Evolutionary conservation across 2,888 invertebrate genomes (phyloP), one percentile per base, ranked within the genome.

Genomic region (Apamea crenata): DNA sequence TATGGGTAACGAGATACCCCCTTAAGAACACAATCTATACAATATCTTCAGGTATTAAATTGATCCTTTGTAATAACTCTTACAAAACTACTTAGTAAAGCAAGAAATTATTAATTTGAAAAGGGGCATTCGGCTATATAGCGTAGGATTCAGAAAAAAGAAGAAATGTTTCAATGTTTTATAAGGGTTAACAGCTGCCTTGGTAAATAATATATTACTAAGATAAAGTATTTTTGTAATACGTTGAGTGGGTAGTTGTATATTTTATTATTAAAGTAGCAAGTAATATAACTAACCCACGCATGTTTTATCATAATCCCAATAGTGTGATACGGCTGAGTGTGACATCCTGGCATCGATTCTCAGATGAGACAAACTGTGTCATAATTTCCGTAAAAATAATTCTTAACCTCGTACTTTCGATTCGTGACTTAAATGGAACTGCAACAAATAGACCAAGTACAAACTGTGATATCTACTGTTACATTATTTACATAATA

Each of bases 81-180:
- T 66, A 21, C 1, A 32, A 47, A n/a, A 80, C n/a, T 44, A 47
- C 78, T 25, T 36, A 65, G 7, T 21, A 77, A 1, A 25, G 53
- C 36, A 12, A 79, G 63, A 56, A 25, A 79, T 61, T 47, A 44
- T 56, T 65, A 53, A 53, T 44, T 76, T 36, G 29, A 25, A 63
- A 61, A 78, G 18, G 6, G 16, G 25, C 4, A 18, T 18, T 76
- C 36, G 5, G 6, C 36, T 69, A 29, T 10, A n/a, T 29, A 53
- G 25, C 44, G 32, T 63, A 36, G 36, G 36, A 21, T 59, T 29
- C 6, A n/a, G 36, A n/a, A 40, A 83, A 82, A 81, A 44, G 3
- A 82, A 32, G 50, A 29, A 47, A 16, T 83, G 0, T n/a, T 36
- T 18, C 47, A 80, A 32, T 77, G 47, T 83, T 79, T 65, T 56